phyloP scores from a whole-genome alignment of 2,888 invertebrate genomes.

The Ochropacha duplaris region DNA sequence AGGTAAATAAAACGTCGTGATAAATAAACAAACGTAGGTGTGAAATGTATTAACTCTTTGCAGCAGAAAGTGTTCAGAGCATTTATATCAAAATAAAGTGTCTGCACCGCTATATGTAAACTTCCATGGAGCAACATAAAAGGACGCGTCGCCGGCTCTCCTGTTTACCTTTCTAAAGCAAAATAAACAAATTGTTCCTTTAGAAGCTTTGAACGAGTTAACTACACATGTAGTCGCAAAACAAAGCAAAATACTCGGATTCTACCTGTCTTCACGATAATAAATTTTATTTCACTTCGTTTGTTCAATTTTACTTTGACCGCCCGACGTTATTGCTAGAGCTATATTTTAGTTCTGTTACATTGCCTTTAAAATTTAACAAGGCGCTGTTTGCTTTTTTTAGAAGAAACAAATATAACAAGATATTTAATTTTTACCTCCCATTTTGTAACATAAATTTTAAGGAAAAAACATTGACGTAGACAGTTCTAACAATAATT shows the following conservation, averaged over 20 bases:
- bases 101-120: constrained; percentile 24
- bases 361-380: constrained; percentile 25
- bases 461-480: too few relatives aligned
- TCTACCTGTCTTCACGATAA: constrained; percentile 16
- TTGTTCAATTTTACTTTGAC: constrained; percentile 3
- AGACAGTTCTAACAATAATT: too few relatives aligned
- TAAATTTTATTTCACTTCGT: constrained; percentile 14
- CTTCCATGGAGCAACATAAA: constrained; percentile 26
- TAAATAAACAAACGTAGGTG: constrained; percentile 6
- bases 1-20: constrained; percentile 1
- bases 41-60: neutral
- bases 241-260: constrained; percentile 22
- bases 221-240: constrained; percentile 25
- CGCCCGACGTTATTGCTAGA: constrained; percentile 28
- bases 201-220: constrained; percentile 35
- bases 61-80: neutral
- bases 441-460: too few relatives aligned
- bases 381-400: constrained; percentile 19
- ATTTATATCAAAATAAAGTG: constrained; percentile 13
- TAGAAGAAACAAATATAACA: too few relatives aligned
- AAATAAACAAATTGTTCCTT: constrained; percentile 37
- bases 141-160: constrained; percentile 13
- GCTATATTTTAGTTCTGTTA: constrained; percentile 10
- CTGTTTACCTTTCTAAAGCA: constrained; percentile 26
- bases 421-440: too few relatives aligned